phyloP scores from a whole-genome alignment of 2,797 vertebrate genomes.

The Propithecus deckenii region DNA sequence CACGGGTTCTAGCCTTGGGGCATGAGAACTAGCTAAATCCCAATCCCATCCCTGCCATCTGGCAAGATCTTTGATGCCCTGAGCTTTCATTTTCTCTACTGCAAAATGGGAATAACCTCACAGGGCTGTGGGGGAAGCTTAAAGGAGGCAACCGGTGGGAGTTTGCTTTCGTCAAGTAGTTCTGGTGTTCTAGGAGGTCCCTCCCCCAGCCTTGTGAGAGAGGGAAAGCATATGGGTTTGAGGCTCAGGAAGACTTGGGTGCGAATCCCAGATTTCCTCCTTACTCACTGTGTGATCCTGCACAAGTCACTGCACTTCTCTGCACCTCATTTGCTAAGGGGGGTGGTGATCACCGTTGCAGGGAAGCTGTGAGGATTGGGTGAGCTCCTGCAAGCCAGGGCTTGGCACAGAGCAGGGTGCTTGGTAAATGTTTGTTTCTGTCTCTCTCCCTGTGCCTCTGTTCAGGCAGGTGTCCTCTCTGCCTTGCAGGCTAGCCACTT shows the following conservation, averaged over 20 bases:
- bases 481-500: neutral
- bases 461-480: neutral
- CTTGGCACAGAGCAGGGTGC: neutral
- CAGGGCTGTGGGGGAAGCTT: neutral
- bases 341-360: neutral
- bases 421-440: neutral
- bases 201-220: neutral
- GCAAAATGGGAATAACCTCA: neutral
- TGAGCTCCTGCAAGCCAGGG: neutral
- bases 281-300: neutral
- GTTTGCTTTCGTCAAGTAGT: neutral
- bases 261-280: neutral
- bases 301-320: neutral
- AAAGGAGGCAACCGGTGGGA: neutral
- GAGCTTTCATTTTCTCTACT: neutral
- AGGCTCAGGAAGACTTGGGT: neutral
- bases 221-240: neutral
- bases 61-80: neutral
- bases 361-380: neutral
- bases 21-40: neutral
- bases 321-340: neutral
- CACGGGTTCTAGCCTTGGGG: neutral
- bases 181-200: neutral
- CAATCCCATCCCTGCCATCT: neutral
- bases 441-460: neutral